phyloP scores from a whole-genome alignment of 2,888 invertebrate species.

The Rhingia rostrata region DNA sequence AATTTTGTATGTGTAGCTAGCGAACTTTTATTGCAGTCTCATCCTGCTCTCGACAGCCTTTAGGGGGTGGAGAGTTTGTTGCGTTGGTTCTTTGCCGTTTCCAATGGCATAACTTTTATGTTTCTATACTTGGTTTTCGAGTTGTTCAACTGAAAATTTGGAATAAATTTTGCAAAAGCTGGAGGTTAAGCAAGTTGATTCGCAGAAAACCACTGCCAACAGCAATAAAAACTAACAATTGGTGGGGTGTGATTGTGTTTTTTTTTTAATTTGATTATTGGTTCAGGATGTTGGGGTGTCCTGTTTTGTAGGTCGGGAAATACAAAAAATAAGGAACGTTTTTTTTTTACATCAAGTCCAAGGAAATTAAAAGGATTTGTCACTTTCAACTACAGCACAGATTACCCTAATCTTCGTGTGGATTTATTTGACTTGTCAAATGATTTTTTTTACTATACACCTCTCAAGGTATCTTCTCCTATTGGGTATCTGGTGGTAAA shows the following conservation, averaged over 20 bases:
- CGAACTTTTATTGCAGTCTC: slow-evolving; percentile 32
- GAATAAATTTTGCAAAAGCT: slow-evolving; percentile 47
- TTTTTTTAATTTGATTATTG: slow-evolving; percentile 23
- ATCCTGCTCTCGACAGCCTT: neutral
- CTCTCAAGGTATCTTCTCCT: too few relatives aligned
- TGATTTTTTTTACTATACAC: too few relatives aligned
- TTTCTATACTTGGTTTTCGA: slow-evolving; percentile 32
- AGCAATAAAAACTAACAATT: slow-evolving; percentile 31
- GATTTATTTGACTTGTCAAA: too few relatives aligned
- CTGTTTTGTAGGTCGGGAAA: too few relatives aligned
- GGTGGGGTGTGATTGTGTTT: neutral
- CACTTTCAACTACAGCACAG: too few relatives aligned
- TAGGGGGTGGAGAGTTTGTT: slow-evolving; percentile 20
- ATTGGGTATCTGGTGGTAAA: too few relatives aligned
- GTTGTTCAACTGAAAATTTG: slow-evolving; percentile 56
- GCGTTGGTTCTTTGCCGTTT: slow-evolving; percentile 38
- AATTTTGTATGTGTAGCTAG: neutral
- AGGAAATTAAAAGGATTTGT: too few relatives aligned
- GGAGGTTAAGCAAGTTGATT: slow-evolving; percentile 22
- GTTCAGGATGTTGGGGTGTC: slow-evolving; percentile 1
- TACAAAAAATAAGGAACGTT: too few relatives aligned
- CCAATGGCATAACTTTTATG: slow-evolving; percentile 31
- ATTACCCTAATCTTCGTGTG: too few relatives aligned
- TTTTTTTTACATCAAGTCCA: too few relatives aligned
- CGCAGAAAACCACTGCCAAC: slow-evolving; percentile 5